Evolutionary conservation across 2,888 invertebrate species (phyloP), one percentile per base, ranked within the genome.

Genomic region (Amiota communis): DNA sequence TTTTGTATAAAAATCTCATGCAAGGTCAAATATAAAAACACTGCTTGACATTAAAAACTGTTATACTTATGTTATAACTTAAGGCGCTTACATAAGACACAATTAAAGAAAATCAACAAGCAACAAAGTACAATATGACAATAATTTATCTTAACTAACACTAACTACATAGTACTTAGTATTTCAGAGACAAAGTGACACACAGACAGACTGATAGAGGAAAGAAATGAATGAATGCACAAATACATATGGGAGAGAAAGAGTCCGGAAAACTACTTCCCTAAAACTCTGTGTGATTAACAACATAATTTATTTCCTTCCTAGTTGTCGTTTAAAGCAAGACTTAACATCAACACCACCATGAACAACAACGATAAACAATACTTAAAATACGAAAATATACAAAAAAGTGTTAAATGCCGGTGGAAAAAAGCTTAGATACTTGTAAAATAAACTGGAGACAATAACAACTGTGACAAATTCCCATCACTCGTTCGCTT

Each of bases 301-400:
- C 76, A 74, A 67, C 72, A 79, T 84, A 84, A 83, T 85, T 83
- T 83, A 83, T 85, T 83, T 83, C 80, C 85, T 83, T 83, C 83
- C 83, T 84, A 75, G 77, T 79, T 82, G 84, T 81, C 80, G 84
- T 85, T 80, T 71, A 61, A 61, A 85, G 85, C 82, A n/a, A 53
- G 6, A 36, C 36, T 36, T 36, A 36, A 36, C 36, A 36, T 36
- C 53, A 53, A 53, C 53, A 53, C 23, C 1, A 23, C 23, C 23
- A 23, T 3, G 8, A 53, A 53, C 53, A 53, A 53, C n/a, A n/a
- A 12, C 53, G 53, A 53, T n/a, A 53, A 8, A n/a, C 12, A 3
- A 53, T 3, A 53, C 12, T 53, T n/a, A 53, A 53, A 4, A n/a
- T 53, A n/a, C 6, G 2, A 53, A n/a, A 13, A 63, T 4, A 73